Evolutionary conservation across 2,888 invertebrate species (phyloP), one percentile per base, ranked within the genome.

Genomic region (Liposcelis brunnea): DNA sequence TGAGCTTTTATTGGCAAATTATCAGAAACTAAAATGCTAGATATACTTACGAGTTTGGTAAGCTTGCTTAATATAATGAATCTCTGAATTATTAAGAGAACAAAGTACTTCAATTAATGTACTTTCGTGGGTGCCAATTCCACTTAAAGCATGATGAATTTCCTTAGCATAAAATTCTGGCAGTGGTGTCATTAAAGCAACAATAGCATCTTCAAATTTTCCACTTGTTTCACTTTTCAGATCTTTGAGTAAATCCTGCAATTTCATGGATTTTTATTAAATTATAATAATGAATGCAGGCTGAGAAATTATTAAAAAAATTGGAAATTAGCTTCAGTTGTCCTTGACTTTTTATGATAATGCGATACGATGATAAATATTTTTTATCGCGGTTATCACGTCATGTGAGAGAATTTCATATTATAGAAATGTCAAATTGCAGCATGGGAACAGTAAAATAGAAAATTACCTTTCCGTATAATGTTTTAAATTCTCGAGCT

Each of bases 141-240:
- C 90, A 33, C 73, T 68, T 61, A 87, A 80, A 26, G 93, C 91
- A 52, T 84, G 75, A 55, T 84, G 79, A 21, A 93, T 62, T 61
- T 87, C 80, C 56, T 75, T 77, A 4, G 86, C 85, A 60, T 91
- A 84, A 63, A 72, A 89, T 58, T 87, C 81, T 0, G 81, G 80
- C 38, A 83, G 66, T 0, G 86, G 86, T 18, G 82, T 85, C 77
- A 91, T 81, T 49, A 93, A 63, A 0, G 85, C 86, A 6, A 91
- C 66, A 0, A 90, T 59, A 0, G 84, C 70, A 49, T 84, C 80
- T 58, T 91, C 85, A 58, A 93, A 90, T 56, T 83, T 80, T 2
- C 91, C 93, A 53, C 77, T 80, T 15, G 89, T 73, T 64, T 94
- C 93, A 53, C 86, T 83, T 62, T 86, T 87, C 53, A 90, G 64